Conservation (phyloP, 2,113 vertebrate species). For the Zingel zingel region DNA sequence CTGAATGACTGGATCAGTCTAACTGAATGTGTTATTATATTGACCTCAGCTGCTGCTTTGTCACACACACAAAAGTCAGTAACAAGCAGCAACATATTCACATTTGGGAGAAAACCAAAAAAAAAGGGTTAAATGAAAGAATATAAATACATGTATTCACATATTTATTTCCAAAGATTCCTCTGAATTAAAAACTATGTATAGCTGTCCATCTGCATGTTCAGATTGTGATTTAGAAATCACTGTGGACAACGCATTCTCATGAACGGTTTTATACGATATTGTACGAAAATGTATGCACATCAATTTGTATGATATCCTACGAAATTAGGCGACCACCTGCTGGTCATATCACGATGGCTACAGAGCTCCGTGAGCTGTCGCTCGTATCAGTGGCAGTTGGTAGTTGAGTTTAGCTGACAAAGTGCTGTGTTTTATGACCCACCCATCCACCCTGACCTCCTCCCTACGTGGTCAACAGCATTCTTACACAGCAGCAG, state of each 20-base stretch:
- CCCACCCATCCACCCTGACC: no score
- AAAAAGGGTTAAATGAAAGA: background rate
- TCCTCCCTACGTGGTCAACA: no score
- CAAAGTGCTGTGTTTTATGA: no score
- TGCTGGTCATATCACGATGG: no score
- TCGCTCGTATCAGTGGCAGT: no score
- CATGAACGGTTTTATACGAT: no score
- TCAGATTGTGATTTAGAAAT: background rate
- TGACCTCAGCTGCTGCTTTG: slow-evolving; percentile 6
- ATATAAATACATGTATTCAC: slow-evolving; percentile 17
- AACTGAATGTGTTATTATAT: slow-evolving; percentile 11
- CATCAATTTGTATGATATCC: no score
- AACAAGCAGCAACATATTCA: background rate
- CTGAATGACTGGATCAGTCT: slow-evolving; percentile 38
- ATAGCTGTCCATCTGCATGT: background rate
- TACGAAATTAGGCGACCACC: no score
- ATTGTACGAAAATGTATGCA: no score
- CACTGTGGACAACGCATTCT: background rate
- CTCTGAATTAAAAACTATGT: background rate
- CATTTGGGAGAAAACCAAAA: slow-evolving; percentile 1
- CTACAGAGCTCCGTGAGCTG: no score
- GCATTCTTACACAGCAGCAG: no score
- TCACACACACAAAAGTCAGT: slow-evolving; percentile 4
- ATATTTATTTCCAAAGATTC: background rate
- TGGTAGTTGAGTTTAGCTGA: no score